Evolutionary conservation across 2,888 invertebrate species (phyloP).

Genomic region (Drosophila demipolita): DNA sequence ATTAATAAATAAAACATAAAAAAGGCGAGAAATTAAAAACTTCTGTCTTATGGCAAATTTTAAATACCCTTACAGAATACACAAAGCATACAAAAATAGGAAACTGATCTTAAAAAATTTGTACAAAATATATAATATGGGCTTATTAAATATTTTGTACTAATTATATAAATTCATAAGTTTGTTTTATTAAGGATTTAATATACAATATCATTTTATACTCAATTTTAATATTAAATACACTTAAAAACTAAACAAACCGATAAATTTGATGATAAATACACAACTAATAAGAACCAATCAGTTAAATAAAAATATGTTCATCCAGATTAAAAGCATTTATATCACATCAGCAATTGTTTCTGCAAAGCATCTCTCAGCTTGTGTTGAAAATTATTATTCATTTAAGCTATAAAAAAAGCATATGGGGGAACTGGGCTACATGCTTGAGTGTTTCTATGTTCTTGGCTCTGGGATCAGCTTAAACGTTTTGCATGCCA

Average conservation of each 20-base stretch:
- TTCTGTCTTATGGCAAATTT: neutral
- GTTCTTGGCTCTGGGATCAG: constrained; percentile 10
- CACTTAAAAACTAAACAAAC: neutral
- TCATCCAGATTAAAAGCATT: neutral
- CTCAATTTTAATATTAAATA: neutral
- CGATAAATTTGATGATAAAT: neutral
- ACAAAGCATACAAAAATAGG: neutral
- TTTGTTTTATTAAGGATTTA: neutral
- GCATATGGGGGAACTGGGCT: neutral
- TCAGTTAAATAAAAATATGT: neutral
- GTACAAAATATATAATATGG: neutral
- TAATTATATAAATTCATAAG: neutral
- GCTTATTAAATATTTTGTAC: too few relatives aligned
- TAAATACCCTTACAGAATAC: neutral
- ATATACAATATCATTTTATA: neutral
- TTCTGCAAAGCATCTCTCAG: neutral
- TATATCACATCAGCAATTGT: neutral
- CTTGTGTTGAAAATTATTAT: neutral
- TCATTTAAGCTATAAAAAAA: neutral
- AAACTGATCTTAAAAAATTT: neutral
- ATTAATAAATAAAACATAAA: constrained; percentile 26
- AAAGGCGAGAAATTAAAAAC: neutral
- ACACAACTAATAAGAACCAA: neutral
- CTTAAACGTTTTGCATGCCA: constrained; percentile 40
- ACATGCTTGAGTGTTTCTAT: neutral